Evolutionary conservation across 2,113 vertebrate genomes (phyloP), one percentile per base, ranked within the genome.

Genomic region (Leptodactylus fuscus): DNA sequence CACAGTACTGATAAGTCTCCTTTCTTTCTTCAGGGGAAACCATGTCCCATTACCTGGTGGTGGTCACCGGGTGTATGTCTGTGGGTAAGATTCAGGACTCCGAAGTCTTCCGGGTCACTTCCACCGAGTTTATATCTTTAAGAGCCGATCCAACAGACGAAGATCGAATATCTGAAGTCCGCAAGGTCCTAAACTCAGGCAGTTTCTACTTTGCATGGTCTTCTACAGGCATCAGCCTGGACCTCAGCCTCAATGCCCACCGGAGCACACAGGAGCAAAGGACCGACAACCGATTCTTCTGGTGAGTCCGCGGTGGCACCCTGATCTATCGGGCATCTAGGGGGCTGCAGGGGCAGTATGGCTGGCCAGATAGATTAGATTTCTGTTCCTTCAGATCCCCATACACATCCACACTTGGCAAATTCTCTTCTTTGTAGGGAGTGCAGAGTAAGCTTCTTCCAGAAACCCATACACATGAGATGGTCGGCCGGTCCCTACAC

Each of bases 131-230:
- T 46, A 94, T 99, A 81, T 97, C 97, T 0, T 86, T 99, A 65
- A 94, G 95, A 86, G 92, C 91, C 0, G 98, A 99, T 78, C 92
- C 96, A 0, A 87, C 92, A 0, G 98, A 99, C 2, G 98, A 99
- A 88, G 98, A 99, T 82, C 94, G 96, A 0, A 94, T 99, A 60
- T 92, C 96, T 0, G 98, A 99, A 90, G 97, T 99, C 85, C 95
- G 97, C 82, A 98, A 99, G 87, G 93, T 99, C 83, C 88, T 99
- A 77, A 98, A 96, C 91, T 99, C 98, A 0, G 97, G 98, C 22
- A 99, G 96, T 91, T 99, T 99, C 73, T 99, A 99, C 89, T 99
- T 99, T 65, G 97, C 98, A 0, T 99, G 97, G 97, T 98, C 98
- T 71, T 91, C 97, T 0, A 91, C 94, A 0, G 98, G 97, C 4